Evolutionary conservation across 1,140 invertebrate genomes (phyloP).

Genomic region (Hestina assimilis): DNA sequence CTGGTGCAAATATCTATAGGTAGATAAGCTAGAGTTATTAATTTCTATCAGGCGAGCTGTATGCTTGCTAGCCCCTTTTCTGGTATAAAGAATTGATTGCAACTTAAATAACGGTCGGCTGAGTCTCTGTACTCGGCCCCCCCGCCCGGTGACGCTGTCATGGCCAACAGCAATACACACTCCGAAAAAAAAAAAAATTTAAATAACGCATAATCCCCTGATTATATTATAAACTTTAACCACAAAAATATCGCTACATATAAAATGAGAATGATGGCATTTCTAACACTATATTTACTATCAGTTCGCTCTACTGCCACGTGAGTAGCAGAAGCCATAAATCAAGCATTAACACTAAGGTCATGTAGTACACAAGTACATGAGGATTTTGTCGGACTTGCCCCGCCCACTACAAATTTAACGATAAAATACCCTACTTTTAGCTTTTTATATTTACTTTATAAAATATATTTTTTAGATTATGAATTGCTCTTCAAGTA

Average conservation of each 20-base stretch:
- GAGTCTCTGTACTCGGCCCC: too few relatives aligned
- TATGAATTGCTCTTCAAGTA: background rate
- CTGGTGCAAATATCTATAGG: too few relatives aligned
- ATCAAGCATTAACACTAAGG: constrained; percentile 27
- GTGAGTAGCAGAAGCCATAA: constrained; percentile 32
- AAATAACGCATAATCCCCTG: background rate
- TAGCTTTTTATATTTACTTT: too few relatives aligned
- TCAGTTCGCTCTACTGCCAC: constrained; percentile 14
- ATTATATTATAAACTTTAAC: background rate
- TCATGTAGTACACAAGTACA: constrained; percentile 25
- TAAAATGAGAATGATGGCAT: background rate
- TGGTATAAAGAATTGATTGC: too few relatives aligned
- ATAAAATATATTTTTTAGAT: background rate
- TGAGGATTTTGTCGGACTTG: constrained; percentile 12
- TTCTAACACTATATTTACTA: background rate
- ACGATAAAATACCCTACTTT: constrained; percentile 6
- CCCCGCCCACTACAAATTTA: constrained; percentile 15
- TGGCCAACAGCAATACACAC: too few relatives aligned
- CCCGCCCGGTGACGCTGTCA: too few relatives aligned
- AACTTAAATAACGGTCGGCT: too few relatives aligned
- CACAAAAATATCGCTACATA: background rate
- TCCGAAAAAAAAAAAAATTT: background rate
- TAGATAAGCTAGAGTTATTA: too few relatives aligned
- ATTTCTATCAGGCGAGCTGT: too few relatives aligned
- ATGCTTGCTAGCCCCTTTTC: too few relatives aligned